Conservation (phyloP, 2,888 invertebrate genomes). For the Portevinia maculata region DNA sequence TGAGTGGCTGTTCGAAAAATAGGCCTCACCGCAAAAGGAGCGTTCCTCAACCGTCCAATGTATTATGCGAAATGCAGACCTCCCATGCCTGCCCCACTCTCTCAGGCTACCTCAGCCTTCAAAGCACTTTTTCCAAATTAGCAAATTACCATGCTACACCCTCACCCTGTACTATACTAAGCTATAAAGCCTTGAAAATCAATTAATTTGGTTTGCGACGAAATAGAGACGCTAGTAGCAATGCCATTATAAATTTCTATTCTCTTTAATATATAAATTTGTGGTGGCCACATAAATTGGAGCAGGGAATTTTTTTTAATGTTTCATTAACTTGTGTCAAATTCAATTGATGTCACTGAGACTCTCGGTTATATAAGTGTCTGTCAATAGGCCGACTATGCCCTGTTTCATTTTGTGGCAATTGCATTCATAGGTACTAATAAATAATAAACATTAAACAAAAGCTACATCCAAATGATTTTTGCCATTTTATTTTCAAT, state of each 20-base stretch:
- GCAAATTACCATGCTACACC: background rate
- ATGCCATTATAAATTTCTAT: slow-evolving; percentile 47
- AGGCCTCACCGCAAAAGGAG: too few species aligned
- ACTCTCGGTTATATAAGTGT: slow-evolving; percentile 3
- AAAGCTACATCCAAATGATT: background rate
- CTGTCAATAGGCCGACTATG: background rate
- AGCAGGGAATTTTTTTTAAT: slow-evolving; percentile 22
- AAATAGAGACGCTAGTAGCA: slow-evolving; percentile 56
- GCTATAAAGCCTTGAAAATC: slow-evolving; percentile 51
- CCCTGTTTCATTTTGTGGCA: too few species aligned
- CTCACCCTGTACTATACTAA: background rate
- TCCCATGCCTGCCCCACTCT: too few species aligned
- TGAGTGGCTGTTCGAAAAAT: too few species aligned
- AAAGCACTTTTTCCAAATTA: too few species aligned
- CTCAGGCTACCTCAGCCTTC: too few species aligned
- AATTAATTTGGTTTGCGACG: slow-evolving; percentile 42
- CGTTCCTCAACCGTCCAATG: too few species aligned
- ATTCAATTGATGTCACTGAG: slow-evolving; percentile 49
- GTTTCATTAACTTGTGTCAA: slow-evolving; percentile 52
- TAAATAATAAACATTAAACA: too few species aligned
- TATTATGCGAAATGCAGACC: too few species aligned
- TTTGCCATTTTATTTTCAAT: slow-evolving; percentile 34
- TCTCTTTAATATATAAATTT: slow-evolving; percentile 24
- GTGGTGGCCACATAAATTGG: slow-evolving; percentile 40
- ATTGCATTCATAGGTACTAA: too few species aligned